A percentile compares a stretch with the other conserved stretches of the same genome.
phyloP scores from a whole-genome alignment of 2,113 vertebrate species.

The Myrmecobius fasciatus region DNA sequence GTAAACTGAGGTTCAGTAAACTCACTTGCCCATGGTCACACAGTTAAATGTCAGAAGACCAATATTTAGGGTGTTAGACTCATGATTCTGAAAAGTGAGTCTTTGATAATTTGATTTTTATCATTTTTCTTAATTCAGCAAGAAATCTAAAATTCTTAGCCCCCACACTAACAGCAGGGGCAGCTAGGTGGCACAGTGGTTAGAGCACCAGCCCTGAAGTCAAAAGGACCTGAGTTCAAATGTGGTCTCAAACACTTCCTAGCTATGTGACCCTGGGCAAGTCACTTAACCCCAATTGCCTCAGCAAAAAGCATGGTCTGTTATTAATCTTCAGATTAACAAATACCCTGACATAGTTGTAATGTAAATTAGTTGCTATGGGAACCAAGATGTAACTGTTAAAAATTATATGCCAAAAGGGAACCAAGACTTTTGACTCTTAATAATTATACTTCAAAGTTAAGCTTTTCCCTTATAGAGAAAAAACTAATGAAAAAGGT shows the following conservation, averaged over 20 bases:
- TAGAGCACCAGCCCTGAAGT: too few species aligned
- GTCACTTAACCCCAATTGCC: too few species aligned
- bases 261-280: too few species aligned
- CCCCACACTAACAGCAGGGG: background rate
- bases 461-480: constrained; percentile 13
- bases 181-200: too few species aligned
- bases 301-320: too few species aligned
- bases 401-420: too few species aligned
- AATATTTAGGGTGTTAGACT: background rate
- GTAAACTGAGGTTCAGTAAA: background rate
- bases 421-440: constrained; percentile 14
- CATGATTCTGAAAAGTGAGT: background rate
- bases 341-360: constrained; percentile 16
- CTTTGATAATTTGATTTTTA: constrained; percentile 7
- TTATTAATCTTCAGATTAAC: constrained; percentile 20
- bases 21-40: background rate
- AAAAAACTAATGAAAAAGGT: constrained; percentile 28
- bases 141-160: constrained; percentile 34
- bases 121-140: constrained; percentile 8
- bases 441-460: background rate
- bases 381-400: too few species aligned
- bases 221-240: too few species aligned
- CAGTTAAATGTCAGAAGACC: background rate
- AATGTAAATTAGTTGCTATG: constrained; percentile 11
- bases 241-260: too few species aligned